Conservation (phyloP, 2,113 vertebrate species). For the Cryptotis parvus region DNA sequence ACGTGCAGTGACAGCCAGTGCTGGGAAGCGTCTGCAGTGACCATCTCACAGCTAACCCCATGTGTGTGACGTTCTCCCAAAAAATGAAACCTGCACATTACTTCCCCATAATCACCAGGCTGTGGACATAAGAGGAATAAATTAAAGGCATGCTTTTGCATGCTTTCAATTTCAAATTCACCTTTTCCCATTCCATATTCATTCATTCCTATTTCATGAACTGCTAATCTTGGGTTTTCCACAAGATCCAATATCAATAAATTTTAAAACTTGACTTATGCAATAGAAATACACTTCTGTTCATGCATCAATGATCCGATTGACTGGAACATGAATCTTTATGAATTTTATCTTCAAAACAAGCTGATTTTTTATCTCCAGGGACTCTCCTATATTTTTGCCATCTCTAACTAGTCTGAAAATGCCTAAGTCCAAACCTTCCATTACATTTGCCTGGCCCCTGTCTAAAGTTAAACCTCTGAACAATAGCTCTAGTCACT, state of each 20-base stretch:
- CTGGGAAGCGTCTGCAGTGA: too few relatives aligned
- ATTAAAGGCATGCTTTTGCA: background rate
- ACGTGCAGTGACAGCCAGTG: too few relatives aligned
- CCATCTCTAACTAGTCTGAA: background rate
- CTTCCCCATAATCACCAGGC: background rate
- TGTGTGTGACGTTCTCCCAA: background rate
- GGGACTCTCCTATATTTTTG: background rate
- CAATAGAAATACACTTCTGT: background rate
- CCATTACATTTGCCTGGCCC: rapidly evolving
- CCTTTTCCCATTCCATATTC: background rate
- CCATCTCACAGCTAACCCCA: background rate
- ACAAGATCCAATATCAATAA: background rate
- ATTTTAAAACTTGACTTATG: background rate
- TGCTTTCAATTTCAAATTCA: background rate
- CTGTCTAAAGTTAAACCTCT: background rate
- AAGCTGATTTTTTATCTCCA: background rate
- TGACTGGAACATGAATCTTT: background rate
- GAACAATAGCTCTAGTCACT: background rate
- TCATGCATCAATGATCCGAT: background rate
- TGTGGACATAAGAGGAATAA: background rate
- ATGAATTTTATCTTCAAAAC: background rate
- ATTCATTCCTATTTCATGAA: background rate
- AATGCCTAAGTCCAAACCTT: background rate
- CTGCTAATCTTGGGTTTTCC: background rate
- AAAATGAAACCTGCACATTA: too few relatives aligned